Base-by-base conservation (phyloP, 2,113 vertebrate species). In the Seriola dumerili region DNA sequence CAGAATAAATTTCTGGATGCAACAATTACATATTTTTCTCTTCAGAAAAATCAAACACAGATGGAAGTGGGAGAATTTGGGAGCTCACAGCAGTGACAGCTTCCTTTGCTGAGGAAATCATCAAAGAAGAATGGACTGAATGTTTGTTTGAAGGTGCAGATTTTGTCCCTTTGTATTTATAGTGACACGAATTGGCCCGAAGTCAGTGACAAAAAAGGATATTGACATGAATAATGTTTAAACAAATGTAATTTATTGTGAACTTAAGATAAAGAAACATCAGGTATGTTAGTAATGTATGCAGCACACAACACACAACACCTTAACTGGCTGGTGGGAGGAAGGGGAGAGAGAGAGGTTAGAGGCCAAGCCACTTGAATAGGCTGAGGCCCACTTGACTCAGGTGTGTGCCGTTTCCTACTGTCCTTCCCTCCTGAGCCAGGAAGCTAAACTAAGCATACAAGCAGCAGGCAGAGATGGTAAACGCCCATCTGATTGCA, bases 31-130 rank as follows among this genome's bases (percentile, higher is more conserved):
- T 34, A 29, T 70, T 66, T 65, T 66, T 82, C 8, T 42, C 44
- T 52, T 73, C 36, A 57, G 17, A 36, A 71, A 63, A 66, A 44
- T 29, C 11, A 44, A 73, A 81, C 67, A 46, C 77, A 80, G 81
- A 89, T 85, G 76, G 76, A 67, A 48, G 84, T 86, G 81, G 85
- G 85, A 85, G 74, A 81, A n/a, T 66, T 62, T 72, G 80, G 80
- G 69, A 50, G 52, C 73, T 85, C 54, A 13, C 9, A 21, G 61
- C 48, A 55, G 57, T 6, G 59, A 54, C 81, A 48, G 63, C 58
- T 38, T 76, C 63, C 19, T 48, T 79, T 52, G 14, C 72, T 12
- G 34, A 81, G 59, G 32, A 83, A 81, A 42, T 72, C 71, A 19
- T 67, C 58, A 70, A 73, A 66, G 57, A 80, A 68, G 38, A 83